phyloP scores from a whole-genome alignment of 2,797 vertebrate genomes.

The Heterohyrax brucei region DNA sequence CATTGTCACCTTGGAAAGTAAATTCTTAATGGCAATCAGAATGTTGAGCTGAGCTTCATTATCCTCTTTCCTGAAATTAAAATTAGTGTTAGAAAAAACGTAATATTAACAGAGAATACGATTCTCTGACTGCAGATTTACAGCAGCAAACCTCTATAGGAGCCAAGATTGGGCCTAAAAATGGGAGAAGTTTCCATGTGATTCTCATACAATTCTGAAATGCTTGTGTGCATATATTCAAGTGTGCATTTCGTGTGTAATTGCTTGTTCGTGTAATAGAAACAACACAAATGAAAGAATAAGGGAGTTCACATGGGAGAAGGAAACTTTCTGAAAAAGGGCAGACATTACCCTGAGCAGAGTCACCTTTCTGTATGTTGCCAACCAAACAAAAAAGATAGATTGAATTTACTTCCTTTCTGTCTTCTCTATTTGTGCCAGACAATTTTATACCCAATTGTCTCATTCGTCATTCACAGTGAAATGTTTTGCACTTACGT shows the following conservation, averaged over 20 bases:
- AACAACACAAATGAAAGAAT: not conserved
- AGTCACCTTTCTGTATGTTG: not conserved
- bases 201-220: not conserved
- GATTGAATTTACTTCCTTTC: conserved; percentile 16
- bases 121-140: not conserved
- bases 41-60: not conserved
- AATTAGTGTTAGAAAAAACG: not conserved
- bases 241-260: not conserved
- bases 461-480: conserved; percentile 25
- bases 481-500: conserved; percentile 19
- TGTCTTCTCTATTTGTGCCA: not conserved
- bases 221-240: not conserved
- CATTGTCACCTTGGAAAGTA: not conserved
- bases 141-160: not conserved
- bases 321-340: not conserved
- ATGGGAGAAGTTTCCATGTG: not conserved
- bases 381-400: not conserved
- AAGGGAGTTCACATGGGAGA: not conserved
- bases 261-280: not conserved
- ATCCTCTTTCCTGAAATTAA: not conserved
- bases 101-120: not conserved
- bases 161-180: not conserved
- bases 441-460: not conserved
- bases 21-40: not conserved
- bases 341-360: not conserved